Conservation (phyloP, 2,113 vertebrate species). For the Mormoops blainvillei region DNA sequence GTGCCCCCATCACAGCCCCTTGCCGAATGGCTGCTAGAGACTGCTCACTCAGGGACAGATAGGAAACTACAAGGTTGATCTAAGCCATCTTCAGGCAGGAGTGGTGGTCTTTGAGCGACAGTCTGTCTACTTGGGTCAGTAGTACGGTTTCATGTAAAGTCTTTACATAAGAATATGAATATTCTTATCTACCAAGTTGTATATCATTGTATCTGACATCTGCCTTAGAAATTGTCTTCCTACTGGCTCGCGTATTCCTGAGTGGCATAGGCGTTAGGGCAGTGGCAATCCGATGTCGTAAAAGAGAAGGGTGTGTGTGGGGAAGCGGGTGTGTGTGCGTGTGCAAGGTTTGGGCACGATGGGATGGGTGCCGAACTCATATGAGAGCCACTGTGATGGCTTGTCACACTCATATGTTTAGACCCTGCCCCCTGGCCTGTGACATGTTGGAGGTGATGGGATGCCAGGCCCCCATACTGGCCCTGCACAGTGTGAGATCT, state of each 20-base stretch:
- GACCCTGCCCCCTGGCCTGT: too few species aligned
- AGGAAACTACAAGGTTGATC: neutral
- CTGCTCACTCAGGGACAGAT: neutral
- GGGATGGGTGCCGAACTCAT: too few species aligned
- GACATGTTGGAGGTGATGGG: neutral
- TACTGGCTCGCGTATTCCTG: neutral
- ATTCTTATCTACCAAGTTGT: neutral
- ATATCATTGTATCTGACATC: neutral
- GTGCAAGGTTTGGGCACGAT: neutral
- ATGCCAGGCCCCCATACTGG: neutral
- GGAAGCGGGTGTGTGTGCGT: too few species aligned
- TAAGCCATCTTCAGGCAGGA: neutral
- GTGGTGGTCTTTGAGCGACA: neutral
- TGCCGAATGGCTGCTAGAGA: neutral
- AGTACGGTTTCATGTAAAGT: neutral
- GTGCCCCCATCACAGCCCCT: neutral
- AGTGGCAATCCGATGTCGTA: neutral
- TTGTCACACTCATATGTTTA: too few species aligned
- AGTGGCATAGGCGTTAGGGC: neutral
- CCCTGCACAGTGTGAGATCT: neutral
- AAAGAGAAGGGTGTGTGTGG: neutral
- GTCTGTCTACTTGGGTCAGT: neutral
- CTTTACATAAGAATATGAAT: neutral
- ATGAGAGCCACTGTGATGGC: too few species aligned
- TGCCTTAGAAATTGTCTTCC: neutral